Percentiles rank a stretch among this genome's conserved stretches.
Evolutionary conservation across 2,888 invertebrate species (phyloP).

Genomic region (Eremobia ochroleuca): DNA sequence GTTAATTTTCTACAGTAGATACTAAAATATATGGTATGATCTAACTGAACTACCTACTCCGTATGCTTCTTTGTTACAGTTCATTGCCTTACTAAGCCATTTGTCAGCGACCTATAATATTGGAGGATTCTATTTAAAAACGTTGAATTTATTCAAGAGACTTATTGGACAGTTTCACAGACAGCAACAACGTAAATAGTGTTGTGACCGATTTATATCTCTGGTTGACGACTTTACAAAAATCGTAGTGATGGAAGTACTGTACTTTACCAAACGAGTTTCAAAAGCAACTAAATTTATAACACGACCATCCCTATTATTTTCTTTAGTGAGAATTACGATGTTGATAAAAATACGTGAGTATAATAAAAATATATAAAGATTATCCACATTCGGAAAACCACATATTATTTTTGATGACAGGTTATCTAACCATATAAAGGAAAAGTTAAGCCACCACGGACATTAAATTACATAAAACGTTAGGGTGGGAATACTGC

Average conservation of each 20-base stretch:
- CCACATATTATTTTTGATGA: slow-evolving; percentile 36
- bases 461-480: slow-evolving; percentile 39
- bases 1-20: background rate
- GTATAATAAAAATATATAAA: slow-evolving; percentile 17
- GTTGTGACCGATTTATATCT: background rate
- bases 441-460: slow-evolving; percentile 34
- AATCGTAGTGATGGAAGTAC: background rate
- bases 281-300: background rate
- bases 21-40: background rate
- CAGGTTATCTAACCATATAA: slow-evolving; percentile 46
- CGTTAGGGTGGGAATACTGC: slow-evolving; percentile 30
- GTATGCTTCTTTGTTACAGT: slow-evolving; percentile 7
- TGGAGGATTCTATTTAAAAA: background rate
- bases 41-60: slow-evolving; percentile 1
- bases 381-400: background rate
- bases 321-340: background rate
- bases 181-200: background rate
- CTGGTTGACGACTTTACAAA: background rate
- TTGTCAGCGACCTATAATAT: background rate
- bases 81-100: background rate
- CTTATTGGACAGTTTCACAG: background rate
- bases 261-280: background rate
- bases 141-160: background rate
- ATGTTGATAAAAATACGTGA: background rate
- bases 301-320: background rate